Evolutionary conservation across 2,888 invertebrate genomes (phyloP).

Genomic region (Apotomis betuletana): DNA sequence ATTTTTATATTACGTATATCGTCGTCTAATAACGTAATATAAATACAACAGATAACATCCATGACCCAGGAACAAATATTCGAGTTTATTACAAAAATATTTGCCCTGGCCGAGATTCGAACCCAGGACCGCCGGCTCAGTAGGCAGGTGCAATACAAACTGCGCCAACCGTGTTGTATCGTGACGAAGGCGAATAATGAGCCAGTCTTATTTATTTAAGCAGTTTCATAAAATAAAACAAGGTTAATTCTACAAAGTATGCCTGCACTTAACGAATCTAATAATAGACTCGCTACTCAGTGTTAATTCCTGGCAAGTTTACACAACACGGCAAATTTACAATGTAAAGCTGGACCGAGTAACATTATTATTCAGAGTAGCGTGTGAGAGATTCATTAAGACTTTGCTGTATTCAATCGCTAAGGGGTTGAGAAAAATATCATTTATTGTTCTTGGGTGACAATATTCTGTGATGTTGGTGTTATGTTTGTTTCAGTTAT

Average conservation of each 20-base stretch:
- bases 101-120: too few species aligned
- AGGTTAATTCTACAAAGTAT: conserved; percentile 17
- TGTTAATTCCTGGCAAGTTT: conserved; percentile 56
- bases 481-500: too few species aligned
- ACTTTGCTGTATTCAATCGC: conserved; percentile 22
- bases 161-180: too few species aligned
- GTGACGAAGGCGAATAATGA: too few species aligned
- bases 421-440: conserved; percentile 7
- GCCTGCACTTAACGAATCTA: conserved; percentile 49
- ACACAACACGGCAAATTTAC: conserved; percentile 56
- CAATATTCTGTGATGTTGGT: too few species aligned
- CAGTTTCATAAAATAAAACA: background rate
- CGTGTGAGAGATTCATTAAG: conserved; percentile 39
- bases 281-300: conserved; percentile 54
- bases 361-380: conserved; percentile 55
- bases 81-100: too few species aligned
- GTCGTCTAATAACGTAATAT: too few species aligned
- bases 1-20: too few species aligned
- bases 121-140: too few species aligned
- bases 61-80: too few species aligned
- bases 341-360: conserved; percentile 53
- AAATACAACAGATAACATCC: too few species aligned
- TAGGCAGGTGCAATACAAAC: too few species aligned
- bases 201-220: background rate
- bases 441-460: background rate